Evolutionary conservation across 2,113 vertebrate species (phyloP).

Genomic region (Pan paniscus): DNA sequence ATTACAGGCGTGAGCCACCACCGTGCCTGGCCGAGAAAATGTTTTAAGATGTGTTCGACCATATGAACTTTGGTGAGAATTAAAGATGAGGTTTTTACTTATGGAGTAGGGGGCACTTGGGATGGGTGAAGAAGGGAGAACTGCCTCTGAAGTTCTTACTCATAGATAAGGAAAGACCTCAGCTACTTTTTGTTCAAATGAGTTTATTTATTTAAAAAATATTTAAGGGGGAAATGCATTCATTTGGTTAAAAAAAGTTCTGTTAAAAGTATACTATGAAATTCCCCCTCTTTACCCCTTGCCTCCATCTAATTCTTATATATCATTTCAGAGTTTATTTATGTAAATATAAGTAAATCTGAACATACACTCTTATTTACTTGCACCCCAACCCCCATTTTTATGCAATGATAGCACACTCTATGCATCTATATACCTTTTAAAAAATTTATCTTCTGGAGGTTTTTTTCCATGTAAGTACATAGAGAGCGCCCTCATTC

Average conservation of each 20-base stretch:
- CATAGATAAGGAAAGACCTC: not conserved
- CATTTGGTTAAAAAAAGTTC: not conserved
- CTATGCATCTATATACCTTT: not conserved
- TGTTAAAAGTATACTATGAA: not conserved
- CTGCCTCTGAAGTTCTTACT: not conserved
- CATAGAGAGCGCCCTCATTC: not conserved
- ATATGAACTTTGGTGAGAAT: not conserved
- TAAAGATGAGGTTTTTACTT: not conserved
- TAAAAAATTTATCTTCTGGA: not conserved
- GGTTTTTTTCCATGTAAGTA: not conserved
- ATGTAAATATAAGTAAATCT: not conserved
- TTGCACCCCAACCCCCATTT: not conserved
- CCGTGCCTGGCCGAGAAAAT: not conserved
- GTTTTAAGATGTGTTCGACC: not conserved
- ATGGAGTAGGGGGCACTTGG: not conserved
- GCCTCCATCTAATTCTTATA: not conserved
- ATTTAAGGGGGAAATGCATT: not conserved
- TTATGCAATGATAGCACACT: not conserved
- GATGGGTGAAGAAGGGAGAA: not conserved
- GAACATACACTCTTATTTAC: not conserved
- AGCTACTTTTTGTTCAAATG: not conserved
- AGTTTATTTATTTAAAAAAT: not conserved
- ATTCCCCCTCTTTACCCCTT: not conserved
- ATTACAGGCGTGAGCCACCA: too few species aligned
- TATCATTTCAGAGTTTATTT: not conserved